A percentile compares a stretch with the other conserved stretches of the same genome.
Evolutionary conservation across 2,797 vertebrate species (phyloP).

Genomic region (Antrozous pallidus): DNA sequence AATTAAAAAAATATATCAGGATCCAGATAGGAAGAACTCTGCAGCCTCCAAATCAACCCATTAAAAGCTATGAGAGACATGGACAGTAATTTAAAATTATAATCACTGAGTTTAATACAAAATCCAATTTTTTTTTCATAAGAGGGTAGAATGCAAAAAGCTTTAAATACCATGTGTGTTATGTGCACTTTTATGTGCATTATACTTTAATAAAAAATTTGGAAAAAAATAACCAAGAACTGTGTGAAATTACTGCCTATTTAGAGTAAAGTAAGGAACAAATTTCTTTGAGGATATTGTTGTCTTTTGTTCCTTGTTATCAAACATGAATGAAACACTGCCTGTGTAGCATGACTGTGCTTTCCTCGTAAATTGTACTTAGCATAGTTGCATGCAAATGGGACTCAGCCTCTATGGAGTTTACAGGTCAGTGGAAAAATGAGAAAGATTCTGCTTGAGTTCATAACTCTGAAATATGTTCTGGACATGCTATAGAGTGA

Average conservation of each 20-base stretch:
- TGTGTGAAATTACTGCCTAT: not conserved
- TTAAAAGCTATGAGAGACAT: not conserved
- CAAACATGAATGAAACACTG: not conserved
- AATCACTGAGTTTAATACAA: not conserved
- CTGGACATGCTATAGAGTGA: not conserved
- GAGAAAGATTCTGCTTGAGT: not conserved
- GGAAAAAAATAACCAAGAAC: not conserved
- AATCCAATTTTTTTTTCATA: not conserved
- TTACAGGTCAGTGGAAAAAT: not conserved
- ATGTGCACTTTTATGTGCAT: not conserved
- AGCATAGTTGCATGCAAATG: not conserved
- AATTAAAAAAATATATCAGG: too few relatives aligned
- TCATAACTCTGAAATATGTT: not conserved
- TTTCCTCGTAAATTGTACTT: slow-evolving; percentile 9
- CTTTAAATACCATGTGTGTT: not conserved
- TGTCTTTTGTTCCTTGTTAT: not conserved
- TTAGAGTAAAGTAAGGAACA: not conserved
- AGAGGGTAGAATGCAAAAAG: not conserved
- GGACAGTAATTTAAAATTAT: not conserved
- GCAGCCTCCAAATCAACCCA: not conserved
- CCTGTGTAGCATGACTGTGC: not conserved
- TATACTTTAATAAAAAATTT: not conserved
- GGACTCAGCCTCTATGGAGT: not conserved
- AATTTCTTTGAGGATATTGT: not conserved
- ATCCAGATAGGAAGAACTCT: not conserved